A percentile compares a stretch with the other conserved stretches of the same genome.
phyloP scores from a whole-genome alignment of 2,113 vertebrate genomes.

The Dasyurus viverrinus region DNA sequence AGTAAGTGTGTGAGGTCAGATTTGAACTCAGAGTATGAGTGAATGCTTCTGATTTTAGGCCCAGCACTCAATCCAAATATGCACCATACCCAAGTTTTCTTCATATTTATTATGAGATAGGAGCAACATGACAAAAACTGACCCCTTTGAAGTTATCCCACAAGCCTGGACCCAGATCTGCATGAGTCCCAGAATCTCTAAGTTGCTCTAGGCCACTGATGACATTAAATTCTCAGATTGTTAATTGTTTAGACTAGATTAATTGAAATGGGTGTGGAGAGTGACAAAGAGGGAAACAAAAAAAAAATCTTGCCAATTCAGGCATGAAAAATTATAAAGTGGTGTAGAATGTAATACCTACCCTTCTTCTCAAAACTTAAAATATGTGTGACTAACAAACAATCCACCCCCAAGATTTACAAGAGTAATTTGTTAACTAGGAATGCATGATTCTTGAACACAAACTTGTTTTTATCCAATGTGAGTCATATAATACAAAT shows the following conservation, averaged over 20 bases:
- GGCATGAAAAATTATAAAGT: conserved; percentile 66
- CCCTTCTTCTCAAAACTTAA: conserved; percentile 65
- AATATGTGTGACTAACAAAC: conserved; percentile 71
- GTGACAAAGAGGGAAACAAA: background rate
- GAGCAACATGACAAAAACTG: background rate
- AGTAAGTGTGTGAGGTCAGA: background rate
- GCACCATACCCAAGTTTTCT: background rate
- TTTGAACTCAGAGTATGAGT: background rate
- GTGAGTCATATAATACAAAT: conserved; percentile 76
- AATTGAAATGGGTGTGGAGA: conserved; percentile 59
- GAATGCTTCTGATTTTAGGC: background rate
- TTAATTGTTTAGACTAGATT: conserved; percentile 55
- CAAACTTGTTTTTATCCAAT: conserved; percentile 69
- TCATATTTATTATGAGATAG: background rate
- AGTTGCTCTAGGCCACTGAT: background rate
- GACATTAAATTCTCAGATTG: conserved; percentile 50
- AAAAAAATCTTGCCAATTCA: conserved; percentile 41
- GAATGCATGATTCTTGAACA: conserved; percentile 64
- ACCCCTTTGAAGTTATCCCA: background rate
- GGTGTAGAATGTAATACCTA: conserved; percentile 62
- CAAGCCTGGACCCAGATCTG: background rate
- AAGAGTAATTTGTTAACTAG: conserved; percentile 71
- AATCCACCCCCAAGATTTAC: conserved; percentile 71
- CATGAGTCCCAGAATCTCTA: background rate
- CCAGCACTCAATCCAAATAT: background rate